Percentiles rank a stretch among this genome's conserved stretches.
Conservation (phyloP, 2,888 invertebrate genomes). For the Drosophila subsilvestris region DNA sequence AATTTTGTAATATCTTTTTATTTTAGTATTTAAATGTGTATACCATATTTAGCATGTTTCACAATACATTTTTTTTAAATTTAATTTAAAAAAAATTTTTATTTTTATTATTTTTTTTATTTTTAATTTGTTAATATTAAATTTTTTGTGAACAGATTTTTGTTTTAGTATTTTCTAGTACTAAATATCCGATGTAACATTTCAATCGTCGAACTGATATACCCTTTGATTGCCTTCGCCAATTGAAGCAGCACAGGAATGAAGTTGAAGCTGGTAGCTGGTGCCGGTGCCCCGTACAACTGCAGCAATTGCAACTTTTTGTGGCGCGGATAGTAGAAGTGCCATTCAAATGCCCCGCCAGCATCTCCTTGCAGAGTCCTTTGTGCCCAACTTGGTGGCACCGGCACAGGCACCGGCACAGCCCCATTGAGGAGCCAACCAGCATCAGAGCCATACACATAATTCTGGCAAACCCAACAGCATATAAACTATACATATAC, state of each 20-base stretch:
- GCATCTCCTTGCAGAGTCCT: conserved; percentile 23
- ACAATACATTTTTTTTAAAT: too few relatives aligned
- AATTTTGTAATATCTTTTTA: too few relatives aligned
- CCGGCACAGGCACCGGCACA: neutral
- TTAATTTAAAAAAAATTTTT: too few relatives aligned
- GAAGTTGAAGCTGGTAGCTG: conserved; percentile 9
- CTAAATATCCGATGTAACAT: neutral
- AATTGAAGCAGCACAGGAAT: neutral
- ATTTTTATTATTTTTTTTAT: too few relatives aligned
- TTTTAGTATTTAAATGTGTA: too few relatives aligned
- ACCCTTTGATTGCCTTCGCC: neutral
- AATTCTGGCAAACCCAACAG: conserved; percentile 74
- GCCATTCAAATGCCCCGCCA: conserved; percentile 70
- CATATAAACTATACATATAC: conserved; percentile 60
- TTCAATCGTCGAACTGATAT: neutral
- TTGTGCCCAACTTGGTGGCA: conserved; percentile 1
- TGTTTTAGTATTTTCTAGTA: too few relatives aligned
- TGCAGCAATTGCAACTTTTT: conserved; percentile 70
- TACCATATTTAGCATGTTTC: too few relatives aligned
- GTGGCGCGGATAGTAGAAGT: conserved; percentile 63
- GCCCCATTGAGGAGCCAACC: conserved; percentile 18
- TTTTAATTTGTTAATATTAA: too few relatives aligned
- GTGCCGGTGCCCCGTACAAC: conserved; percentile 6
- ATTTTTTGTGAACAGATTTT: too few relatives aligned
- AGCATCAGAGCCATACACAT: conserved; percentile 64